Base-by-base conservation (phyloP, 2,888 invertebrate species). In the Hirtodrosophila confusa region DNA sequence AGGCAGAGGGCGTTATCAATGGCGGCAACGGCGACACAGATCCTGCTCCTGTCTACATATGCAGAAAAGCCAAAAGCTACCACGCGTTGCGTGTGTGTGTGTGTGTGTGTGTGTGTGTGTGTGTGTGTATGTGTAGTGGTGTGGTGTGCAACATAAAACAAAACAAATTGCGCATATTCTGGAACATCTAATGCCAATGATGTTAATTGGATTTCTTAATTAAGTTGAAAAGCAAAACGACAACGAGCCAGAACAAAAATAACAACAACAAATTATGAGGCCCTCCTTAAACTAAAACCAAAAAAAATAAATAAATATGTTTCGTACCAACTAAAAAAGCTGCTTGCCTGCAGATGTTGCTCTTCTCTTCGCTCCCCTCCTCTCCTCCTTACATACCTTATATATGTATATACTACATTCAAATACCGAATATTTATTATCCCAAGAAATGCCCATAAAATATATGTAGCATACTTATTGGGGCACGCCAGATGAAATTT, bases 171-270 rank as follows among this genome's bases (percentile, higher is more conserved):
- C 88, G 75, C 80, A 84, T 85, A 85, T 85, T 85, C 63, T 65
- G 60, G 58, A 62, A 85, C 78, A 71, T 70, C 83, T 80, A 85
- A 85, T 85, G 86, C 69, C 82, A 80, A 82, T 82, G 67, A 82
- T 85, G 86, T 78, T 83, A 83, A 83, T 83, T 83, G 86, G 86
- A 87, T 83, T 83, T 87, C 83, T 78, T 83, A 83, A 83, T 83
- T 87, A 87, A 87, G 66, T 72, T 85, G 78, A 78, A 84, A 72
- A 68, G 71, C 80, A 60, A 61, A 69, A 44, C 58, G 41, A 56
- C 50, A 48, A 49, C 17, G 17, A 27, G 27, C 6, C 27, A 27
- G 2, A 27, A 27, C 27, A 27, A 27, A 6, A 27, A 27, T 5
- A 27, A 27, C 27, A 27, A 27, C 39, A 45, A 37, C 40, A 57